These are phyloP conservation scores for Kuschelorhynchus macadamiae DNA, from an alignment of 2,888 invertebrate genomes.

Conservation along the genomic window DNA sequence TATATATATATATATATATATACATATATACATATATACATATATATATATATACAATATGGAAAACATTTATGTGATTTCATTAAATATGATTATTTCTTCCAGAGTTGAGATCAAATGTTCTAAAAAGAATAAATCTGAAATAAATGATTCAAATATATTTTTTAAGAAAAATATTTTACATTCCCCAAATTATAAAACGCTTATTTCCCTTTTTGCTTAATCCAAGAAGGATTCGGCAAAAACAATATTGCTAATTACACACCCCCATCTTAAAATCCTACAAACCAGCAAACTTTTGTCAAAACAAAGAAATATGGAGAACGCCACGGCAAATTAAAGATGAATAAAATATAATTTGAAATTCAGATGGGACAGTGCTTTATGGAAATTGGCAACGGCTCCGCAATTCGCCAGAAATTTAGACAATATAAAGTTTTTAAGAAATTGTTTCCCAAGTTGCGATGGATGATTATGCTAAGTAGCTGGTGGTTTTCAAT, in stretches of 20 bases:
- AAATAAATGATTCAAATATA: too few relatives aligned
- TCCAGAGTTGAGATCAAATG: too few relatives aligned
- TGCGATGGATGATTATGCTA: slow-evolving; percentile 1
- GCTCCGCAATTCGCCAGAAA: slow-evolving; percentile 14
- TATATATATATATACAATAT: too few relatives aligned
- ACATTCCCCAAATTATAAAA: too few relatives aligned
- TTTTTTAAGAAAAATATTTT: too few relatives aligned
- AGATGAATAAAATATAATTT: slow-evolving; percentile 43
- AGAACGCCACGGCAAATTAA: slow-evolving; percentile 38
- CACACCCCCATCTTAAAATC: slow-evolving; percentile 20
- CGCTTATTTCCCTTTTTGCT: too few relatives aligned
- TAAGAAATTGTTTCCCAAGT: slow-evolving; percentile 12
- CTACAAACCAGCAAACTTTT: slow-evolving; percentile 27
- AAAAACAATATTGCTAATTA: slow-evolving; percentile 30
- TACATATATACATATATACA: too few relatives aligned
- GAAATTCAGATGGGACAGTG: slow-evolving; percentile 40
- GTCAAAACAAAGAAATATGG: slow-evolving; percentile 34
- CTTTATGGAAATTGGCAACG: slow-evolving; percentile 44
- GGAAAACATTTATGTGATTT: too few relatives aligned
- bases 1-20: too few relatives aligned
- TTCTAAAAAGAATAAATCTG: too few relatives aligned
- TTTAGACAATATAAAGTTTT: slow-evolving; percentile 37
- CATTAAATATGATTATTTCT: too few relatives aligned
- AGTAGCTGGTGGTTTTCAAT: background rate
- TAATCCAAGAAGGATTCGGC: too few relatives aligned